Percentiles rank a stretch among this genome's conserved stretches.
phyloP scores from a whole-genome alignment of 2,113 vertebrate genomes.

The Gymnorhina tibicen region DNA sequence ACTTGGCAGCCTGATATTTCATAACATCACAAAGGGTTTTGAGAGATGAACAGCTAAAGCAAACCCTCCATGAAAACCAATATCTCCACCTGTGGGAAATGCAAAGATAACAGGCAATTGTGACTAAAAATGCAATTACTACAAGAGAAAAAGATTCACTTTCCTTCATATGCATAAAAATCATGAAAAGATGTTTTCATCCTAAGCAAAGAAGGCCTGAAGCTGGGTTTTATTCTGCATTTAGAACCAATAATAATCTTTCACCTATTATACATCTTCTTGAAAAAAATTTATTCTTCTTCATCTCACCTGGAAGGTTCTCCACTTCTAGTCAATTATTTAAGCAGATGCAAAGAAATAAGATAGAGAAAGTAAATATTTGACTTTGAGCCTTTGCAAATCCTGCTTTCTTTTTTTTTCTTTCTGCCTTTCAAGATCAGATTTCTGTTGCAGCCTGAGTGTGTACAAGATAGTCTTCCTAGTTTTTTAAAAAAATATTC shows the following conservation, averaged over 20 bases:
- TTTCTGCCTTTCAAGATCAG: not conserved
- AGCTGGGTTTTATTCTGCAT: constrained; percentile 14
- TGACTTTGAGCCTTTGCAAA: not conserved
- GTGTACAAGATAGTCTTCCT: not conserved
- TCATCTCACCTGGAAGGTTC: not conserved
- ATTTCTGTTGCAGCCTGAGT: not conserved
- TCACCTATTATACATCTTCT: not conserved
- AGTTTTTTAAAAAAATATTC: not conserved
- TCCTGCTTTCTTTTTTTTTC: not conserved
- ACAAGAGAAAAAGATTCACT: constrained; percentile 17
- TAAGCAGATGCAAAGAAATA: not conserved
- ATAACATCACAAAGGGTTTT: constrained; percentile 28
- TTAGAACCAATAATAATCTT: not conserved
- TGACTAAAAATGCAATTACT: constrained; percentile 64
- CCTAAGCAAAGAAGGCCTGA: not conserved
- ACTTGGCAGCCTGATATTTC: constrained; percentile 44
- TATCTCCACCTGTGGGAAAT: constrained; percentile 56
- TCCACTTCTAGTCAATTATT: not conserved
- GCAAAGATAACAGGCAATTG: constrained; percentile 39
- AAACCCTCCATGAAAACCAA: constrained; percentile 31
- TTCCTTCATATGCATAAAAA: constrained; percentile 9
- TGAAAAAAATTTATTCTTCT: not conserved
- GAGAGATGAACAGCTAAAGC: constrained; percentile 34
- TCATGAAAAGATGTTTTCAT: constrained; percentile 33
- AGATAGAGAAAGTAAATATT: not conserved